Conservation (phyloP, 2,113 vertebrate species). For the Paramormyrops kingsleyae region DNA sequence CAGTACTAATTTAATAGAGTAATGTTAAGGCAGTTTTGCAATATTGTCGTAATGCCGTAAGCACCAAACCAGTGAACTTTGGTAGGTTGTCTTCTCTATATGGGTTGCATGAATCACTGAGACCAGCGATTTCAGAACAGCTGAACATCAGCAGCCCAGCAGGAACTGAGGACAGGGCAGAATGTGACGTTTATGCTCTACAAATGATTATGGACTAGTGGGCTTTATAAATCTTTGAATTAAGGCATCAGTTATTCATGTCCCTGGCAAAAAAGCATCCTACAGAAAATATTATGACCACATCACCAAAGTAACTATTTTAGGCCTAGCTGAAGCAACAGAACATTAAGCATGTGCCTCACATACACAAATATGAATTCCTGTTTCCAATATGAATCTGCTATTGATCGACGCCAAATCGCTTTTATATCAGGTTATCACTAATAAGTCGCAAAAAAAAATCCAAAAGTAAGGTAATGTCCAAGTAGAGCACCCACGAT, state of each 20-base stretch:
- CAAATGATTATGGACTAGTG: neutral
- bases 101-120: conserved; percentile 28
- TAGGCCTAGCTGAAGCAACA: neutral
- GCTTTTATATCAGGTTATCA: neutral
- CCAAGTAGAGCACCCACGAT: neutral
- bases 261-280: neutral
- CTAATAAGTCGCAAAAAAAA: neutral
- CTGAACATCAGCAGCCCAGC: neutral
- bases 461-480: neutral
- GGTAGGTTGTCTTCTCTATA: conserved; percentile 9
- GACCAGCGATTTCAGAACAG: neutral
- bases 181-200: neutral
- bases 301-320: neutral
- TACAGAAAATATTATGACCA: neutral
- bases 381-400: neutral
- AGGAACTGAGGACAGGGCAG: neutral
- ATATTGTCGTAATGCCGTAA: conserved; percentile 30
- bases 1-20: neutral
- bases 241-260: conserved; percentile 9
- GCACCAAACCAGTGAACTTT: conserved; percentile 16
- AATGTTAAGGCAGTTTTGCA: conserved; percentile 39
- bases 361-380: neutral
- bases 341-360: neutral
- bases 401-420: neutral
- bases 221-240: neutral